phyloP scores from a whole-genome alignment of 2,797 vertebrate genomes.

The Tapera naevia region DNA sequence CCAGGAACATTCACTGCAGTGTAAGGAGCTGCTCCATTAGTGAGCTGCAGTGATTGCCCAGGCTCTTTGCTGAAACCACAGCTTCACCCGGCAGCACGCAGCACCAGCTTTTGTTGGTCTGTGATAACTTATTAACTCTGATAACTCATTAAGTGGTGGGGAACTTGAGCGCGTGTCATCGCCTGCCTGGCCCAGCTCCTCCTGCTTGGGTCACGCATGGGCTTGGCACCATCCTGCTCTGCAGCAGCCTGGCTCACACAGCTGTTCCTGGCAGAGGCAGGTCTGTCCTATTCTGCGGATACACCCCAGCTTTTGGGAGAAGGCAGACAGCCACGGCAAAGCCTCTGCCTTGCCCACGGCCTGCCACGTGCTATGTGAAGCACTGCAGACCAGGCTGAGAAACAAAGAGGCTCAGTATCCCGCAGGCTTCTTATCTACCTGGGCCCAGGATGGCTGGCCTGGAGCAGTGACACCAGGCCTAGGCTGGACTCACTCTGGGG shows the following conservation, averaged over 20 bases:
- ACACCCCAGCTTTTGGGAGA: background rate
- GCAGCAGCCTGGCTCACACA: background rate
- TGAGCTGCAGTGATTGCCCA: constrained; percentile 51
- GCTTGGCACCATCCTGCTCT: background rate
- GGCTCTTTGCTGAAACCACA: constrained; percentile 32
- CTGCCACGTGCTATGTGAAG: background rate
- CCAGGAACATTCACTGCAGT: background rate
- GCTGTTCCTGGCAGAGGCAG: fast-evolving
- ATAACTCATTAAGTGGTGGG: background rate
- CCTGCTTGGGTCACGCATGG: fast-evolving
- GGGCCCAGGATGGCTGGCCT: background rate
- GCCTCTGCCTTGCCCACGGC: background rate
- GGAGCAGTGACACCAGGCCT: background rate
- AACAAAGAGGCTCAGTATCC: background rate
- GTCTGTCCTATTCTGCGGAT: fast-evolving
- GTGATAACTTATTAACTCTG: background rate
- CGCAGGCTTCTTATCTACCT: background rate
- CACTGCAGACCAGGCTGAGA: background rate
- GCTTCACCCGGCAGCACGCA: background rate
- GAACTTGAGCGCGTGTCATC: fast-evolving
- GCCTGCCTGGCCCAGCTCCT: background rate
- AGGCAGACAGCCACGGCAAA: fast-evolving
- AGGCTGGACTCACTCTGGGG: background rate
- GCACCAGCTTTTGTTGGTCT: background rate
- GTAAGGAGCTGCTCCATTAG: background rate